Evolutionary conservation across 1,140 invertebrate species (phyloP), one percentile per base, ranked within the genome.

Genomic region (Drosophila pachea): DNA sequence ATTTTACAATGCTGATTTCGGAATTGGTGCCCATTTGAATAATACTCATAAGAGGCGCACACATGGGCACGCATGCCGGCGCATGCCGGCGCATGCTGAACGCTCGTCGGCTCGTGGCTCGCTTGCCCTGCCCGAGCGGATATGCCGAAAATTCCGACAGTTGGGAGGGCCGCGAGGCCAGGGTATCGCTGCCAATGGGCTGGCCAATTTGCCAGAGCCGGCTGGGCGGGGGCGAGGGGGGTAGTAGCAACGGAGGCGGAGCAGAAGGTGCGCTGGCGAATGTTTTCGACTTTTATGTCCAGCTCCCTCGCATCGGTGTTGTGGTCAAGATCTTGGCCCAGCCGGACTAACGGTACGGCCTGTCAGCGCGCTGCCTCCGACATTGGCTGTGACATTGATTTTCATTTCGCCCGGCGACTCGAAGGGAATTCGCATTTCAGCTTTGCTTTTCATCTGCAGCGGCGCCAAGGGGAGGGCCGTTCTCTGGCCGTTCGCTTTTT

Each of bases 341-440:
- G 22, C 22, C 22, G 22, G 22, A 22, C 22, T n/a, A n/a, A n/a
- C n/a, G n/a, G n/a, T n/a, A n/a, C n/a, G 53, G 38, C 76, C 68
- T 79, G 72, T 78, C 73, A 68, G 53, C 56, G 33, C 49, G 14
- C n/a, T 22, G 42, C 14, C 58, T 63, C 60, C 45, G 43, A 58
- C 71, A 38, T 22, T 22, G 22, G 22, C 47, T 56, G 60, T 74
- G 79, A 82, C 79, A 83, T 83, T 83, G 78, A 83, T 84, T 83
- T 83, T 83, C 76, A 76, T 75, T 72, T 64, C 45, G 48, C 61
- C 52, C 12, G 49, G 12, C n/a, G 35, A 49, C 16, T 61, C 58
- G 35, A n/a, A 14, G 58, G 59, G 45, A 48, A 65, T 52, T 63
- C 60, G 50, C 59, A 79, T 63, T 73, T 73, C 78, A 47, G 31